phyloP scores from a whole-genome alignment of 2,113 vertebrate species.

The Jaculus jaculus region DNA sequence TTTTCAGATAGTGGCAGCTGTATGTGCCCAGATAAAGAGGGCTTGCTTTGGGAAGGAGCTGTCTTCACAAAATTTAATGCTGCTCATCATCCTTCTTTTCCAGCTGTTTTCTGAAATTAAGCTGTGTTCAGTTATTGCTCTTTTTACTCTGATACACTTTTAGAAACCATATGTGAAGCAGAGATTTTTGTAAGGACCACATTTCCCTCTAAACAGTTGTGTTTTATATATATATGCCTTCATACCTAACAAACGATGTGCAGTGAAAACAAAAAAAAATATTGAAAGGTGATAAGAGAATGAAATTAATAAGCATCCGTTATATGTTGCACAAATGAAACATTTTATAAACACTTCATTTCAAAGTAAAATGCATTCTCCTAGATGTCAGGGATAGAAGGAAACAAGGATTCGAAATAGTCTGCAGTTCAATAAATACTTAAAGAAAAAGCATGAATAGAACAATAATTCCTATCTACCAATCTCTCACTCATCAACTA shows the following conservation, averaged over 20 bases:
- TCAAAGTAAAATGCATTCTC: background rate
- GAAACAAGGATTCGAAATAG: background rate
- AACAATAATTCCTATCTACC: background rate
- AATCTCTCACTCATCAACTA: background rate
- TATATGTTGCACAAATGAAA: background rate
- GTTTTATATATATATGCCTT: too few relatives aligned
- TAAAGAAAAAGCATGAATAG: conserved; percentile 7
- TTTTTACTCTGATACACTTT: conserved; percentile 5
- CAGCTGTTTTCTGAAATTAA: conserved; percentile 57
- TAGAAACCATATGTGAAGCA: background rate
- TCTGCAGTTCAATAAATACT: background rate
- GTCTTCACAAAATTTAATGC: conserved; percentile 26
- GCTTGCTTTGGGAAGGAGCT: background rate
- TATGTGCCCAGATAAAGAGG: background rate
- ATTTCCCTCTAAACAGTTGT: background rate
- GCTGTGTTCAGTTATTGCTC: background rate
- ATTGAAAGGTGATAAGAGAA: background rate
- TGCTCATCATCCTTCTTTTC: background rate
- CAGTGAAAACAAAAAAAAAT: conserved; percentile 32
- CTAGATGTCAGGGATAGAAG: background rate
- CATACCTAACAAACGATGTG: background rate
- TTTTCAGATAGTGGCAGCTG: background rate
- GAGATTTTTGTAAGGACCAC: background rate
- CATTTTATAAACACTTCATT: background rate
- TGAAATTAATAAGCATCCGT: conserved; percentile 9